phyloP scores from a whole-genome alignment of 2,113 vertebrate species.

The Cynocephalus volans region DNA sequence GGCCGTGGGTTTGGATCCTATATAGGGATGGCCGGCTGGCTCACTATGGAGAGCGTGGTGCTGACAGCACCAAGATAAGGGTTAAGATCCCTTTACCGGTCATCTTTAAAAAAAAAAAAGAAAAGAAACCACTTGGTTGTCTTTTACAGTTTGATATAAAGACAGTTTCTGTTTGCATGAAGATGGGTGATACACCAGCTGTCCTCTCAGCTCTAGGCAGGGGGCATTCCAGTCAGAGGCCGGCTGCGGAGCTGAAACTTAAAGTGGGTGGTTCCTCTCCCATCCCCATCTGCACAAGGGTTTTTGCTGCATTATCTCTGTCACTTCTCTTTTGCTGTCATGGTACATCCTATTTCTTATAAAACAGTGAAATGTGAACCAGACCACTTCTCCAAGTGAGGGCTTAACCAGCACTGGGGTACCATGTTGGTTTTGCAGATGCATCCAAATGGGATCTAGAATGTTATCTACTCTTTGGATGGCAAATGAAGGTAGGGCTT shows the following conservation, averaged over 20 bases:
- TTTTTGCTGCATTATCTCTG: neutral
- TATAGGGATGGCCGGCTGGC: no score
- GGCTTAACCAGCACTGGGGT: neutral
- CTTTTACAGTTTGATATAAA: neutral
- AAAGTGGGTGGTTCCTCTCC: neutral
- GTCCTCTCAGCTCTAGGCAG: neutral
- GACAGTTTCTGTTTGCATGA: neutral
- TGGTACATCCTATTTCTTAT: neutral
- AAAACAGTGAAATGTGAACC: neutral
- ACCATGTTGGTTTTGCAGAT: neutral
- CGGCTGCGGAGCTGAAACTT: neutral
- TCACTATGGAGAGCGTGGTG: no score
- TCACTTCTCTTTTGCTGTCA: neutral
- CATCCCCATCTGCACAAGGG: no score
- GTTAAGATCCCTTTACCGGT: no score
- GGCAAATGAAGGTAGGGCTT: neutral
- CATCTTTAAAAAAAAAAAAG: no score
- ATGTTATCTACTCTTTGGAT: neutral
- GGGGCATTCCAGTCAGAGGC: neutral
- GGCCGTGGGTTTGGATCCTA: no score
- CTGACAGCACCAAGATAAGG: no score
- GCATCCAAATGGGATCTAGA: neutral
- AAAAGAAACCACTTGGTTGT: neutral
- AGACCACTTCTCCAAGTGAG: neutral
- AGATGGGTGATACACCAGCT: fast-evolving